phyloP scores from a whole-genome alignment of 2,888 invertebrate genomes.

The Epinotia nisella region DNA sequence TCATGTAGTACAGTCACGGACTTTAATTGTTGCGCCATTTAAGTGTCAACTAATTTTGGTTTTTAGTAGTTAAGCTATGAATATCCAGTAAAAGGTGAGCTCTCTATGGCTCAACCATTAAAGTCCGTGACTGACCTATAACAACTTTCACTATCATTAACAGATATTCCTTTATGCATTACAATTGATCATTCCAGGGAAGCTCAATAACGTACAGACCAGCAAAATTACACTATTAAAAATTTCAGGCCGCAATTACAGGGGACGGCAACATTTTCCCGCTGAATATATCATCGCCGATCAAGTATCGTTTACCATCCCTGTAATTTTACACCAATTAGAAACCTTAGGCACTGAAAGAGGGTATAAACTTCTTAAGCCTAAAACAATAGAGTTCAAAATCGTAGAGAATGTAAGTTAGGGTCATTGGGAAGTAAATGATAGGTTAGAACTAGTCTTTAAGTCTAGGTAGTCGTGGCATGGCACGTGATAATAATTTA shows the following conservation, averaged over 20 bases:
- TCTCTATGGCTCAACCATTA: no score
- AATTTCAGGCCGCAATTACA: conserved; percentile 25
- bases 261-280: conserved; percentile 45
- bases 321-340: conserved; percentile 52
- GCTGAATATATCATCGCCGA: conserved; percentile 52
- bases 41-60: no score
- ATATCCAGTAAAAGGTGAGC: no score
- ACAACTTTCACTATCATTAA: no score
- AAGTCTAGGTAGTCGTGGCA: not conserved
- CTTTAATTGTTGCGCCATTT: no score
- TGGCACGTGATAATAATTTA: conserved; percentile 13
- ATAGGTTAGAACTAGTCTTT: conserved; percentile 44
- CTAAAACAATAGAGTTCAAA: conserved; percentile 4
- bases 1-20: no score
- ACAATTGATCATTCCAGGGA: not conserved
- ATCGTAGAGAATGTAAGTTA: not conserved
- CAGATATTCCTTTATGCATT: not conserved
- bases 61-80: no score
- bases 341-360: conserved; percentile 48
- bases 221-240: conserved; percentile 11
- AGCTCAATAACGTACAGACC: conserved; percentile 1
- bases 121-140: no score
- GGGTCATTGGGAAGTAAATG: conserved; percentile 30
- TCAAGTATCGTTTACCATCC: conserved; percentile 53
- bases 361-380: not conserved